These are phyloP conservation scores for Mantis religiosa DNA, from an alignment of 2,888 invertebrate genomes.

Conservation along the genomic window DNA sequence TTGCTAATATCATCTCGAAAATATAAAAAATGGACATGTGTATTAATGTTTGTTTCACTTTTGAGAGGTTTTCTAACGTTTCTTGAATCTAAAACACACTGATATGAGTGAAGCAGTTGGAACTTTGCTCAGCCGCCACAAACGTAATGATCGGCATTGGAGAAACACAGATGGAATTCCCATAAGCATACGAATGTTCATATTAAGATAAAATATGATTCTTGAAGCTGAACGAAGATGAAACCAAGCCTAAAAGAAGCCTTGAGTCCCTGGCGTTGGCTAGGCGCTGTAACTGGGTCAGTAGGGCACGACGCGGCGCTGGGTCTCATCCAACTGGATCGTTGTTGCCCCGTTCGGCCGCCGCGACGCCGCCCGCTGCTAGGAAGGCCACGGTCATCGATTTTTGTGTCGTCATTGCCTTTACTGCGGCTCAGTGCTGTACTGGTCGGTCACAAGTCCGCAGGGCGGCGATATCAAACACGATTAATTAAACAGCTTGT, in stretches of 20 bases:
- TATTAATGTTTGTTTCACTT: no score
- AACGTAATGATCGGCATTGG: no score
- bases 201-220: no score
- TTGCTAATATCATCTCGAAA: no score
- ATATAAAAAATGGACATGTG: no score
- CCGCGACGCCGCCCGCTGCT: not conserved
- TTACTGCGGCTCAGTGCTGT: not conserved
- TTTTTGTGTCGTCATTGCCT: not conserved
- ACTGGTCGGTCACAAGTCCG: not conserved
- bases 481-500: no score
- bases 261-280: not conserved
- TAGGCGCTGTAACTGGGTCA: not conserved
- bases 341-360: not conserved
- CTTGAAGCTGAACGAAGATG: not conserved
- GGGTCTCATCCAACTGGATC: not conserved
- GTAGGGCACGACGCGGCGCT: constrained; percentile 5
- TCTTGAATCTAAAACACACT: no score
- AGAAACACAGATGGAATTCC: no score
- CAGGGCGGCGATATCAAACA: not conserved
- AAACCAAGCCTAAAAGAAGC: not conserved
- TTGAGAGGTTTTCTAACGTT: no score
- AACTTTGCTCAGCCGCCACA: no score
- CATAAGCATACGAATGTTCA: no score
- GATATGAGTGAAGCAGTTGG: no score
- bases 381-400: not conserved